Base-by-base conservation (phyloP, 2,113 vertebrate species). In the Erinaceus europaeus region DNA sequence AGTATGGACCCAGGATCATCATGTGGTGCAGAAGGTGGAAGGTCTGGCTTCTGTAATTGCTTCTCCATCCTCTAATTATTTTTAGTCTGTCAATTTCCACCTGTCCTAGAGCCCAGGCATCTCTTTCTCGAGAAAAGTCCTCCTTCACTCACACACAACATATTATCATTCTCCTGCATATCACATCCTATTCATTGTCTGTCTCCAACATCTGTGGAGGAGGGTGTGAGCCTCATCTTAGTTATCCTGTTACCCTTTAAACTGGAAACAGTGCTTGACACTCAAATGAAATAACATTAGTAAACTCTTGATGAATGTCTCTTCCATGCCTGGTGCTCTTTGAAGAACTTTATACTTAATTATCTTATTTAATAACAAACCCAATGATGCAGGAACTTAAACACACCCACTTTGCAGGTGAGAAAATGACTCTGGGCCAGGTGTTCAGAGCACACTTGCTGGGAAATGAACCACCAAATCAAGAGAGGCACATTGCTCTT, bases 111-210 rank as follows among this genome's bases (percentile, higher is more conserved):
- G 42, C 48, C 61, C 62, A 27, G 55, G 15, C 42, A 20, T 59
- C 18, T 67, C 34, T 88, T 86, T 44, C 59, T 79, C 61, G 50
- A 76, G 76, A 84, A n/a, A 90, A 89, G 87, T 25, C 15, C 21
- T 36, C 18, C 14, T 55, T 17, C 42, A 64, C 44, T 21, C 11
- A 68, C 57, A 29, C 32, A 5, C 6, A 59, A 53, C 10, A 50
- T 5, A 36, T 6, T 3, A 18, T 32, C 12, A 67, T 23, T 21
- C 2, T 15, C 8, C 1, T 4, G 27, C 11, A 32, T 0, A 48
- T 12, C n/a, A 38, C 42, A 42, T 17, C 44, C 11, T 61, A 62
- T 38, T 29, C 46, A 40, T 5, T 34, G 4, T 34, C 36, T 79
- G 34, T 64, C 29, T 86, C 29, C 13, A 3, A 2, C 29, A 73